Conservation (phyloP, 2,888 invertebrate genomes). For the Luffia ferchaultella region DNA sequence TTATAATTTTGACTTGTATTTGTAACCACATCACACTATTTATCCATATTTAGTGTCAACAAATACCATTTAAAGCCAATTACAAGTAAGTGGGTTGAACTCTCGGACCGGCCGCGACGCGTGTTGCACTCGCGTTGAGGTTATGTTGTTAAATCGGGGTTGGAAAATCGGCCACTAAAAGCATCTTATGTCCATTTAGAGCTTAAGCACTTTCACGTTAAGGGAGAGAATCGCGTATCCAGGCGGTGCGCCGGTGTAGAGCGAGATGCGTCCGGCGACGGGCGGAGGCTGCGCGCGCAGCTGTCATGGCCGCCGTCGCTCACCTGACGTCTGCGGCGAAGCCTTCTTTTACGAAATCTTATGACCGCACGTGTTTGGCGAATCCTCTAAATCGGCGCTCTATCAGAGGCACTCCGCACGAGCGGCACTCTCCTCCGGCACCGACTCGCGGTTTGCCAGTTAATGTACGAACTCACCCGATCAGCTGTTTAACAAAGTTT, state of each 20-base stretch:
- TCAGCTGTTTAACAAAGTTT: slow-evolving; percentile 62
- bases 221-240: slow-evolving; percentile 40
- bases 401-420: not conserved
- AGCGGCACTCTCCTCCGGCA: not conserved
- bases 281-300: slow-evolving; percentile 55
- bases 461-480: slow-evolving; percentile 19
- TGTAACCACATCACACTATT: slow-evolving; percentile 29
- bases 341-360: slow-evolving; percentile 21
- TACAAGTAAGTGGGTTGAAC: slow-evolving; percentile 16
- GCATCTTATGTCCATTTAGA: slow-evolving; percentile 26
- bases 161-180: slow-evolving; percentile 41
- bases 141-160: slow-evolving; percentile 61
- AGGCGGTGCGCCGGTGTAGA: slow-evolving; percentile 31
- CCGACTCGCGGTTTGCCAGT: not conserved
- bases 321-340: slow-evolving; percentile 52
- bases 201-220: slow-evolving; percentile 37
- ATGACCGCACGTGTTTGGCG: not conserved
- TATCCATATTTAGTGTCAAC: slow-evolving; percentile 20
- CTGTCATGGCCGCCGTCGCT: slow-evolving; percentile 57
- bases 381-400: not conserved
- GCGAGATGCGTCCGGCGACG: slow-evolving; percentile 19
- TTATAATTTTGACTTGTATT: slow-evolving; percentile 41
- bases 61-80: slow-evolving; percentile 26
- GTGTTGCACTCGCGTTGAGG: slow-evolving; percentile 53
- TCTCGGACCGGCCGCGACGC: slow-evolving; percentile 37